Evolutionary conservation across 2,888 invertebrate genomes (phyloP).

Genomic region (Orthosia incerta): DNA sequence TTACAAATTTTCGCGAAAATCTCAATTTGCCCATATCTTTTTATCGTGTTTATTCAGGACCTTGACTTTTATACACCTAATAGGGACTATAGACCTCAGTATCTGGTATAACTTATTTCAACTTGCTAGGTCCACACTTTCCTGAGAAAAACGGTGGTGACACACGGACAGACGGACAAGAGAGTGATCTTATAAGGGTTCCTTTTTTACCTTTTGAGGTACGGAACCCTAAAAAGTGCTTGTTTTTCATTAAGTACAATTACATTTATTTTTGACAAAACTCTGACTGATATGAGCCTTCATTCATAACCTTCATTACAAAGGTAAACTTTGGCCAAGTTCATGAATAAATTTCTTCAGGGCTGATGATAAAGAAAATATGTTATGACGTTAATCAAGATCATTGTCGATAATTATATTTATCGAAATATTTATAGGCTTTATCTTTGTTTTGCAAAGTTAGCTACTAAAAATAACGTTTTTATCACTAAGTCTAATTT

Average conservation of each 20-base stretch:
- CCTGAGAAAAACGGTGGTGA: too few species aligned
- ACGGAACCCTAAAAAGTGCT: too few species aligned
- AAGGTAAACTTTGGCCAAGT: neutral
- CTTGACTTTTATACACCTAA: too few species aligned
- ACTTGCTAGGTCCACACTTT: too few species aligned
- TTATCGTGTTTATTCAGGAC: too few species aligned
- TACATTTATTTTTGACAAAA: neutral
- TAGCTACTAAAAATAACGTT: slow-evolving; percentile 16
- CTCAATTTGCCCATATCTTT: too few species aligned
- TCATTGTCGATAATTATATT: neutral
- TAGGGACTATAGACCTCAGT: too few species aligned
- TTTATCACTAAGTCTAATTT: slow-evolving; percentile 5
- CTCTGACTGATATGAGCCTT: neutral
- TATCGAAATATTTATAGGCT: slow-evolving; percentile 14
- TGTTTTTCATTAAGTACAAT: neutral
- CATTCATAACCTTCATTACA: neutral
- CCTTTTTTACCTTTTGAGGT: too few species aligned
- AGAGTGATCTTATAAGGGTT: too few species aligned
- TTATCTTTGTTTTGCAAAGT: slow-evolving; percentile 25
- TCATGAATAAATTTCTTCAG: neutral
- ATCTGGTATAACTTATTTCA: too few species aligned
- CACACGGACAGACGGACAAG: too few species aligned
- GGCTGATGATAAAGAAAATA: neutral
- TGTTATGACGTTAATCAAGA: neutral
- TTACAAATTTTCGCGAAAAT: too few species aligned